phyloP scores from a whole-genome alignment of 2,797 vertebrate genomes.

The Hydrophis major region DNA sequence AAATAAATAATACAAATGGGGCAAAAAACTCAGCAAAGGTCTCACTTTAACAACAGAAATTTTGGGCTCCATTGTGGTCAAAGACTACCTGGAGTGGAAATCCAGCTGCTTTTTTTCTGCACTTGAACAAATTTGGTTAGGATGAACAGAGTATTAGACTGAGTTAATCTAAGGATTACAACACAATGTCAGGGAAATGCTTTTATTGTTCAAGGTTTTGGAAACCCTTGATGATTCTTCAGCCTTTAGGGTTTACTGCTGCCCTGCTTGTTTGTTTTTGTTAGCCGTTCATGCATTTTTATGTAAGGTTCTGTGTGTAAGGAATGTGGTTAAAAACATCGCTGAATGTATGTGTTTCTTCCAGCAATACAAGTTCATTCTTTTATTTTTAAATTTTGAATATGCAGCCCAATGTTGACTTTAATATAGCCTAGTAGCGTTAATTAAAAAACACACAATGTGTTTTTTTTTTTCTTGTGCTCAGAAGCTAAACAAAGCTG shows the following conservation, averaged over 20 bases:
- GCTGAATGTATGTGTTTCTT: not conserved
- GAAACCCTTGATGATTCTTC: not conserved
- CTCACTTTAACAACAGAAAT: not conserved
- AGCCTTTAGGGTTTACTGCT: too few relatives aligned
- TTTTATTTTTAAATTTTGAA: not conserved
- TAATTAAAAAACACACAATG: not conserved
- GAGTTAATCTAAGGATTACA: not conserved
- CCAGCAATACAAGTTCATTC: not conserved
- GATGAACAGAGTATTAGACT: not conserved
- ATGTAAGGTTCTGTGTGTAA: not conserved
- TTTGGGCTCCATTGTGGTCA: too few relatives aligned
- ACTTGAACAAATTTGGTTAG: not conserved
- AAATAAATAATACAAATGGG: not conserved
- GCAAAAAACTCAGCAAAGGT: not conserved
- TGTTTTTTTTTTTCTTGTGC: not conserved
- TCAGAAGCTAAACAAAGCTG: not conserved
- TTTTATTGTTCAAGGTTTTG: not conserved
- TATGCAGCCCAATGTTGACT: not conserved
- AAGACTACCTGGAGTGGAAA: not conserved
- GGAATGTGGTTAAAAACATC: not conserved
- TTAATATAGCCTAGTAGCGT: not conserved
- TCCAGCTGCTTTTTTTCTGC: not conserved
- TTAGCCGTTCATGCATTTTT: not conserved
- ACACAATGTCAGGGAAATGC: not conserved
- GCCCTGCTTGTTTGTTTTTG: not conserved